These are phyloP conservation scores for Aproaerema taeniolella DNA, from an alignment of 2,888 invertebrate species.

Conservation along the genomic window DNA sequence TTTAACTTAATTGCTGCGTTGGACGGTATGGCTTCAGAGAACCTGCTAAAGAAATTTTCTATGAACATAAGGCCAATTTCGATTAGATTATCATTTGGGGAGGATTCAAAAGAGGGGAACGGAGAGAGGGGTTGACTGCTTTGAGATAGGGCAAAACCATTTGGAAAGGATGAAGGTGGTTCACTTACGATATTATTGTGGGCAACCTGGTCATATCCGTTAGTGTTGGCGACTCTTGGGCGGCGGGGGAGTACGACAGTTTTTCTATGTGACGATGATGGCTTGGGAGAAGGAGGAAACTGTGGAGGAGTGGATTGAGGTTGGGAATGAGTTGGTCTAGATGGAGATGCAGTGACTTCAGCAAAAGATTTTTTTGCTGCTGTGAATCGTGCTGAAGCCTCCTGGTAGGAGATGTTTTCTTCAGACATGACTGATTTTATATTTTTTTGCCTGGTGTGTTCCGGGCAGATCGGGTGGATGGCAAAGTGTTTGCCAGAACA, in stretches of 20 bases:
- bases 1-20: not conserved
- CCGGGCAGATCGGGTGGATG: conserved; percentile 17
- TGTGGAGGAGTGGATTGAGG: conserved; percentile 6
- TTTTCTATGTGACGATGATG: not conserved
- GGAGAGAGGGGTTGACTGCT: no score
- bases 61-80: not conserved
- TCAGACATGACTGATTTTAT: conserved; percentile 22
- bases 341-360: conserved; percentile 2
- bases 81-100: not conserved
- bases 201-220: not conserved
- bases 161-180: not conserved
- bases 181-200: not conserved
- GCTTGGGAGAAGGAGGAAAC: not conserved
- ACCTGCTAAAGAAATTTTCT: not conserved
- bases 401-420: conserved; percentile 18
- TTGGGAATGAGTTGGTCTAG: not conserved
- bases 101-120: not conserved
- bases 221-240: not conserved
- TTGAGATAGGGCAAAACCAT: not conserved
- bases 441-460: conserved; percentile 16
- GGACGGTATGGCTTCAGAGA: not conserved
- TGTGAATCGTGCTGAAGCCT: conserved; percentile 12
- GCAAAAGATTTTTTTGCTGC: not conserved
- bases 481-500: conserved; percentile 20
- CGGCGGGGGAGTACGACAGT: not conserved